These are phyloP conservation scores for Leptinotarsa rubiginosa DNA, from an alignment of 2,888 invertebrate species.

Conservation along the genomic window DNA sequence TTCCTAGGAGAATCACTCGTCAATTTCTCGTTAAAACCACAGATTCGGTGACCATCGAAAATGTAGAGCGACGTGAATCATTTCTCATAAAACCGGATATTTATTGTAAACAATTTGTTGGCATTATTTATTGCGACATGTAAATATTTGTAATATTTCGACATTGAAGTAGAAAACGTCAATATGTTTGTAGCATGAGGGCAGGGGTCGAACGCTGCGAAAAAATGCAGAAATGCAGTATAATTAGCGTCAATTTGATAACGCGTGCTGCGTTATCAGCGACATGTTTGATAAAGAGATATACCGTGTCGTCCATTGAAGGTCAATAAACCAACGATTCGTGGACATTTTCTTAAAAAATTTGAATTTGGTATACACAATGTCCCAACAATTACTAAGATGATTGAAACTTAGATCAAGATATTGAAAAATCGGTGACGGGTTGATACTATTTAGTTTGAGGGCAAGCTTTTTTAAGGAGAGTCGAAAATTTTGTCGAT, in stretches of 20 bases:
- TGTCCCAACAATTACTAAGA: too few relatives aligned
- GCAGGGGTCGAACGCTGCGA: background rate
- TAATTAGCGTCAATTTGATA: conserved; percentile 6
- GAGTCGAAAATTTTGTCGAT: too few relatives aligned
- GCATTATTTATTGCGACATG: conserved; percentile 1
- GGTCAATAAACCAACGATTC: background rate
- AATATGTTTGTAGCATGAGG: conserved; percentile 6
- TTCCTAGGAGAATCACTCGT: background rate
- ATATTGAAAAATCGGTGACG: too few relatives aligned
- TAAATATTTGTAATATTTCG: conserved; percentile 18
- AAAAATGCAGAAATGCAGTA: background rate
- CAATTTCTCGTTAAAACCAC: background rate
- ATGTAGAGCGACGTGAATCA: conserved; percentile 14
- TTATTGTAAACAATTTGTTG: conserved; percentile 17
- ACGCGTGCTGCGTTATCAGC: background rate
- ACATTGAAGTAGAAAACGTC: background rate
- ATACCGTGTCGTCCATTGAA: background rate
- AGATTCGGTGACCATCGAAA: background rate
- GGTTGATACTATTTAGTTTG: too few relatives aligned
- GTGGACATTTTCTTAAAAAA: background rate
- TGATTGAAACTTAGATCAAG: too few relatives aligned
- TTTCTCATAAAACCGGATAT: conserved; percentile 13
- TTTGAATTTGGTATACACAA: background rate
- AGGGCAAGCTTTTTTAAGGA: too few relatives aligned
- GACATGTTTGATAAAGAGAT: background rate